These are phyloP conservation scores for Mylabris phalerata DNA, from an alignment of 1,140 invertebrate genomes.

Conservation along the genomic window DNA sequence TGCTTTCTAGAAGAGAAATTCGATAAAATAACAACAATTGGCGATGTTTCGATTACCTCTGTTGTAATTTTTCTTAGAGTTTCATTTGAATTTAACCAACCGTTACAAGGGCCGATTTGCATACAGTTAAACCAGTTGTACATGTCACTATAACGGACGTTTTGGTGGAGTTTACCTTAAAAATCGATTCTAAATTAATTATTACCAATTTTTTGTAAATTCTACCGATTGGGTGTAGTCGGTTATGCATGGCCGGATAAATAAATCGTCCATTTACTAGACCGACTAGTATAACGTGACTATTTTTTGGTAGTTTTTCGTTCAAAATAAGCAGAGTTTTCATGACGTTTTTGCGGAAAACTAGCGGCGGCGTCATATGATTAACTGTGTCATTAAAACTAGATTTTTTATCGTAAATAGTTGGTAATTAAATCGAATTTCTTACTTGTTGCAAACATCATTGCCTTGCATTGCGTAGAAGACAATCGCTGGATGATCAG, in stretches of 20 bases:
- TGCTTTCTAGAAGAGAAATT: neutral
- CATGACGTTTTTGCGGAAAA: constrained; percentile 36
- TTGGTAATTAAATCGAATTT: neutral
- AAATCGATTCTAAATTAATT: neutral
- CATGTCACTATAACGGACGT: constrained; percentile 14
- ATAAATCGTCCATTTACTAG: constrained; percentile 46
- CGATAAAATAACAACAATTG: neutral
- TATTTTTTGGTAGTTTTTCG: constrained; percentile 39
- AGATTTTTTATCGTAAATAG: neutral
- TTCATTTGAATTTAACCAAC: neutral
- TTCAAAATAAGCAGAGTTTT: constrained; percentile 40
- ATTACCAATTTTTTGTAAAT: neutral
- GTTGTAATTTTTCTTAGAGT: neutral
- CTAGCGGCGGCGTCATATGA: constrained; percentile 44
- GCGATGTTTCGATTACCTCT: neutral
- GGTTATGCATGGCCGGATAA: constrained; percentile 41
- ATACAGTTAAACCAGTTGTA: constrained; percentile 3
- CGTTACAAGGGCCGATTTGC: constrained; percentile 3
- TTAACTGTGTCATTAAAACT: constrained; percentile 41
- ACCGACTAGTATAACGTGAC: constrained; percentile 45
- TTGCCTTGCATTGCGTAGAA: constrained; percentile 47
- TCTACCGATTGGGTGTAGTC: constrained; percentile 45
- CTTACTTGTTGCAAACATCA: constrained; percentile 49
- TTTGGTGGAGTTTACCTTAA: constrained; percentile 2
- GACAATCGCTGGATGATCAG: constrained; percentile 45